Percentiles rank a stretch among this genome's conserved stretches.
These are phyloP conservation scores for Phrynocephalus guinanensis DNA, from an alignment of 2,797 vertebrate species.

Conservation along the genomic window DNA sequence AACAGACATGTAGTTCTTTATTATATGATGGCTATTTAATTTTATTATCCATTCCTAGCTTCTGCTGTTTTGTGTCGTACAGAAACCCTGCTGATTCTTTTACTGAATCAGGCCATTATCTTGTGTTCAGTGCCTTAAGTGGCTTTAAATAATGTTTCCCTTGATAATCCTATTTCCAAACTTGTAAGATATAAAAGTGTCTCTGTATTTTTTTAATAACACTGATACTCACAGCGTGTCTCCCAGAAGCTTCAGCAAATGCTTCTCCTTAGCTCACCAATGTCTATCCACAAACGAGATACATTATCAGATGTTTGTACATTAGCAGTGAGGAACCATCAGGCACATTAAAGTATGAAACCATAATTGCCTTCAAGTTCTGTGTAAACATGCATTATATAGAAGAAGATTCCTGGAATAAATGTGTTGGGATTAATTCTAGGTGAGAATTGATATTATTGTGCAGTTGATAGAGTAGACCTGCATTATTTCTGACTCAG, in stretches of 20 bases:
- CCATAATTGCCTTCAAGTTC: not conserved
- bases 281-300: constrained; percentile 32
- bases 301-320: constrained; percentile 29
- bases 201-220: constrained; percentile 37
- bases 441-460: not conserved
- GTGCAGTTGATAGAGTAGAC: not conserved
- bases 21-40: constrained; percentile 60
- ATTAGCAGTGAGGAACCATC: constrained; percentile 26
- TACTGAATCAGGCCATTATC: constrained; percentile 55
- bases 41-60: constrained; percentile 56
- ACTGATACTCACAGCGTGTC: constrained; percentile 34
- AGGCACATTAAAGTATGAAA: constrained; percentile 30
- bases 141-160: constrained; percentile 57
- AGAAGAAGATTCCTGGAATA: constrained; percentile 34
- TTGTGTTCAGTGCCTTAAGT: constrained; percentile 61
- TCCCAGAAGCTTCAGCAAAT: constrained; percentile 36
- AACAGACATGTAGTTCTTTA: constrained; percentile 60
- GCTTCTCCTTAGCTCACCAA: constrained; percentile 23
- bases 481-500: not conserved
- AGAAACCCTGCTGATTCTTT: constrained; percentile 46
- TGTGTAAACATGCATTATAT: constrained; percentile 37
- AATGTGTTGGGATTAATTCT: not conserved
- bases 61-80: constrained; percentile 41
- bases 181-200: constrained; percentile 55
- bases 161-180: constrained; percentile 58